phyloP scores from a whole-genome alignment of 2,888 invertebrate genomes.

The Euclidia mi region DNA sequence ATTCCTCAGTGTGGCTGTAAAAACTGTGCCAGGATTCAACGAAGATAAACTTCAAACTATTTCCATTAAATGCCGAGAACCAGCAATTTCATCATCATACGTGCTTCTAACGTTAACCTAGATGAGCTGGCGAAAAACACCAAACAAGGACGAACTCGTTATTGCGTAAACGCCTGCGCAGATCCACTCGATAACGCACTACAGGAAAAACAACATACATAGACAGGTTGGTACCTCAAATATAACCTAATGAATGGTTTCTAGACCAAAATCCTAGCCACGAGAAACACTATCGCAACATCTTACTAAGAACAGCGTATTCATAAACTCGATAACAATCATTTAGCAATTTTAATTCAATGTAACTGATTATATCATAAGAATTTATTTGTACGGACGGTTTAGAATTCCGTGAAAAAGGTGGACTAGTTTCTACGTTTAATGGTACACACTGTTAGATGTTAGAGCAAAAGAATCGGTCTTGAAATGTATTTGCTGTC shows the following conservation, averaged over 20 bases:
- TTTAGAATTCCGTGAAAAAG: conserved; percentile 36
- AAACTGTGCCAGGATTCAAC: no score
- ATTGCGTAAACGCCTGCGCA: conserved; percentile 48
- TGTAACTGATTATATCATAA: conserved; percentile 52
- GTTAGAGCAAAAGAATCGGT: no score
- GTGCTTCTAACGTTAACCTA: conserved; percentile 35
- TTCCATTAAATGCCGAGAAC: conserved; percentile 6
- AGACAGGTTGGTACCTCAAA: conserved; percentile 55
- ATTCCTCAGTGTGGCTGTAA: no score
- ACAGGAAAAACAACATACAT: conserved; percentile 51
- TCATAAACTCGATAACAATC: conserved; percentile 44
- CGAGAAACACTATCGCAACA: conserved; percentile 34
- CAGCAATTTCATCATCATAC: conserved; percentile 34
- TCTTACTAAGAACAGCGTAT: conserved; percentile 51
- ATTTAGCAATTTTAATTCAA: conserved; percentile 53
- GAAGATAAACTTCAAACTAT: no score
- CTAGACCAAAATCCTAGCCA: conserved; percentile 49
- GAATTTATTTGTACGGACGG: conserved; percentile 31
- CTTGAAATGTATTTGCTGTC: no score
- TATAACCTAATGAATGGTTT: conserved; percentile 55
- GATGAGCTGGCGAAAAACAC: conserved; percentile 45
- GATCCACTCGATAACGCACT: conserved; percentile 60
- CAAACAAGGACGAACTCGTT: conserved; percentile 48
- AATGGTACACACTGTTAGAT: not conserved
- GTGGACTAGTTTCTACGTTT: conserved; percentile 30